Percentiles rank a stretch among this genome's conserved stretches.
Evolutionary conservation across 2,797 vertebrate genomes (phyloP).

Genomic region (Kryptopterus vitreolus): DNA sequence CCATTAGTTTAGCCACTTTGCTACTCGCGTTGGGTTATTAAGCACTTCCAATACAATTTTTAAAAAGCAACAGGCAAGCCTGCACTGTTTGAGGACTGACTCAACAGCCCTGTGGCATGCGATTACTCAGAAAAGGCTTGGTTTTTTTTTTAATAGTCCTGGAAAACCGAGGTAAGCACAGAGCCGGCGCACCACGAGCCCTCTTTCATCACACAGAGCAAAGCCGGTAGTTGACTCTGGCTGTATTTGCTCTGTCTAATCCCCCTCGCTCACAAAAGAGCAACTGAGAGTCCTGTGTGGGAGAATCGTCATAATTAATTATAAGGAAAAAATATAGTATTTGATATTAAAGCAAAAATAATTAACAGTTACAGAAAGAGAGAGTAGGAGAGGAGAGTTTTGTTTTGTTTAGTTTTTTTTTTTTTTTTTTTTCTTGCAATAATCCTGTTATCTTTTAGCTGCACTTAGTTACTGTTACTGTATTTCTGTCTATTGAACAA

Average conservation of each 20-base stretch:
- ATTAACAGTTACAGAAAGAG: not conserved
- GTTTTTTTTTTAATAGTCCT: slow-evolving; percentile 29
- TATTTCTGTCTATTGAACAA: not conserved
- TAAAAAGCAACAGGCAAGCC: slow-evolving; percentile 22
- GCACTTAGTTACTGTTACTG: not conserved
- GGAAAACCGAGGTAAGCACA: slow-evolving; percentile 23
- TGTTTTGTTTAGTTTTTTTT: too few species aligned
- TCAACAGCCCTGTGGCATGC: slow-evolving; percentile 38
- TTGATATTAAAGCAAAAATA: not conserved
- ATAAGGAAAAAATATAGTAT: not conserved
- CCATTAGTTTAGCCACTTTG: not conserved
- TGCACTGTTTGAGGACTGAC: slow-evolving; percentile 42
- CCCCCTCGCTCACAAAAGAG: not conserved
- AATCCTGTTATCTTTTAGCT: not conserved
- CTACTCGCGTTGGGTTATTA: slow-evolving; percentile 1
- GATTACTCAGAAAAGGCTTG: slow-evolving; percentile 41
- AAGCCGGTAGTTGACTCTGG: slow-evolving; percentile 1
- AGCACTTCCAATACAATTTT: not conserved
- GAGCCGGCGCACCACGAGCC: slow-evolving; percentile 14
- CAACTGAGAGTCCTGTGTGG: not conserved
- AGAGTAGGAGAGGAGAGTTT: not conserved
- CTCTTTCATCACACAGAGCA: slow-evolving; percentile 5
- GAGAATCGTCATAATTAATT: not conserved
- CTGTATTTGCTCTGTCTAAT: not conserved
- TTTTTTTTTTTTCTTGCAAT: not conserved